Percentiles rank a stretch among this genome's conserved stretches.
Conservation (phyloP, 2,888 invertebrate genomes). For the Lycia hirtaria region DNA sequence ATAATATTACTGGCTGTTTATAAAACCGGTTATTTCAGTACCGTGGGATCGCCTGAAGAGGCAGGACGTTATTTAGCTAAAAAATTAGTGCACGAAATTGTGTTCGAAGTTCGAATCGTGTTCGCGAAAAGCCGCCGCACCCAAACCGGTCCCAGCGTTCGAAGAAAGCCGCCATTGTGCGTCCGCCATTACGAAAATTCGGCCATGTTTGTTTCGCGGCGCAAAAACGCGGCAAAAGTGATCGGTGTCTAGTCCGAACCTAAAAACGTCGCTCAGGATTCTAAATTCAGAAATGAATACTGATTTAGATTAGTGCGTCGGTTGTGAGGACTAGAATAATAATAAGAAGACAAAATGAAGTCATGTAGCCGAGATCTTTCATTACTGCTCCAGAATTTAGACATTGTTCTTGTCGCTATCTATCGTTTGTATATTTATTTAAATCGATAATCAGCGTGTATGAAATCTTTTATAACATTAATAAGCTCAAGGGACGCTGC, state of each 20-base stretch:
- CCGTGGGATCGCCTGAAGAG: slow-evolving; percentile 69
- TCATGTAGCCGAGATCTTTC: slow-evolving; percentile 37
- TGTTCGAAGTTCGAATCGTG: slow-evolving; percentile 57
- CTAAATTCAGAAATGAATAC: slow-evolving; percentile 52
- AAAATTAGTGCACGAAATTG: slow-evolving; percentile 62
- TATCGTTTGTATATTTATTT: too few relatives aligned
- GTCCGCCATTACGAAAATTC: slow-evolving; percentile 77
- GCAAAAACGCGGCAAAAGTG: slow-evolving; percentile 72
- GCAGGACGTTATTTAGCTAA: slow-evolving; percentile 69
- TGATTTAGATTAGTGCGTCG: slow-evolving; percentile 50
- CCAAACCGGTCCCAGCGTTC: slow-evolving; percentile 68
- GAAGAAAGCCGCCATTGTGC: slow-evolving; percentile 67
- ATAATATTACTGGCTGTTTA: slow-evolving; percentile 60
- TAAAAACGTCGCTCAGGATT: slow-evolving; percentile 53
- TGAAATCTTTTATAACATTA: too few relatives aligned
- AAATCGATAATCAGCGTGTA: too few relatives aligned
- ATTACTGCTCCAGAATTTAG: not conserved
- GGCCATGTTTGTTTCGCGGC: slow-evolving; percentile 74
- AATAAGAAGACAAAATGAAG: slow-evolving; percentile 46
- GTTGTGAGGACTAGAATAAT: slow-evolving; percentile 44
- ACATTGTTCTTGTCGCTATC: not conserved
- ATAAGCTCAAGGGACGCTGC: too few relatives aligned
- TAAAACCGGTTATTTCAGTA: slow-evolving; percentile 77
- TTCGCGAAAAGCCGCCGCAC: slow-evolving; percentile 64
- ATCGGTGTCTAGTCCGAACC: slow-evolving; percentile 55